phyloP scores from a whole-genome alignment of 2,797 vertebrate genomes.

The Poecilia velifera region DNA sequence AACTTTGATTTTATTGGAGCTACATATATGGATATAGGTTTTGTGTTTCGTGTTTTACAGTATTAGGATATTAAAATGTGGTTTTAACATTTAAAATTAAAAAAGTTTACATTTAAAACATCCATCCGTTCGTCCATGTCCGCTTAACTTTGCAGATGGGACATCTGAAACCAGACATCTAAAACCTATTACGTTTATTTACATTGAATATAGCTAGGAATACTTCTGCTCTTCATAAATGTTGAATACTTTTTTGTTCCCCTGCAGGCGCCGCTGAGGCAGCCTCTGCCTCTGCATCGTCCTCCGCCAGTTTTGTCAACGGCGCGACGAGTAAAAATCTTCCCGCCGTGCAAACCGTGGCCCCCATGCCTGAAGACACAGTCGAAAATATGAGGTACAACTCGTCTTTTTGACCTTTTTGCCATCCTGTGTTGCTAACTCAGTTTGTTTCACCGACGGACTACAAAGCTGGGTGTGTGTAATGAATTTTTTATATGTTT shows the following conservation, averaged over 20 bases:
- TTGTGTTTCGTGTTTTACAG: background rate
- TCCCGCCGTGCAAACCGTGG: constrained; percentile 95
- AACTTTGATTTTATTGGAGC: background rate
- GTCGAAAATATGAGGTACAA: constrained; percentile 94
- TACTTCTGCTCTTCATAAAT: constrained; percentile 1
- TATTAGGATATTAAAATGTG: background rate
- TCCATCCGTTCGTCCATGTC: too few relatives aligned
- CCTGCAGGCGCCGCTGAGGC: constrained; percentile 91
- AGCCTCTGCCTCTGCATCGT: constrained; percentile 86
- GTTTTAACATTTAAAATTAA: background rate
- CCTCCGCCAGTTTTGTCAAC: constrained; percentile 94
- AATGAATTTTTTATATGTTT: background rate
- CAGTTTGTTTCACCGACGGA: background rate
- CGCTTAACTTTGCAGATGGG: too few relatives aligned
- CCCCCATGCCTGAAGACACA: constrained; percentile 97
- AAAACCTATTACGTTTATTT: background rate
- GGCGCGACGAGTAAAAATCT: constrained; percentile 98
- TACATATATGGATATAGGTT: background rate
- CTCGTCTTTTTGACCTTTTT: background rate
- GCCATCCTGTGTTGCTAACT: background rate
- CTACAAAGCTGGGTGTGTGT: background rate
- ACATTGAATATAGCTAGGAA: background rate
- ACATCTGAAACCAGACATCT: background rate
- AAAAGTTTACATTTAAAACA: background rate
- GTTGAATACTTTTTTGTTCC: constrained; percentile 3